These are phyloP conservation scores for Gibbula magus DNA, from an alignment of 2,888 invertebrate species.

Conservation along the genomic window DNA sequence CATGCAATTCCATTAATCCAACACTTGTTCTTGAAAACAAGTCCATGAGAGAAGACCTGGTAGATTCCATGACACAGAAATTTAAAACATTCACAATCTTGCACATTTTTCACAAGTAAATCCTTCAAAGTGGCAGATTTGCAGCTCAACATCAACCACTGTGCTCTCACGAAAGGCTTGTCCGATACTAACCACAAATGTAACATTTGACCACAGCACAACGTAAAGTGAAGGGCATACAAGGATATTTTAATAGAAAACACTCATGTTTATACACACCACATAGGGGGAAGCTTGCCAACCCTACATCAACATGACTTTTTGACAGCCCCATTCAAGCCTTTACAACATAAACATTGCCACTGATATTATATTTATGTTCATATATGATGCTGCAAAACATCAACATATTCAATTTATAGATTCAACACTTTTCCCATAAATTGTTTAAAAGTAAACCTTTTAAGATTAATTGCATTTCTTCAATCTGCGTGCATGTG, in stretches of 20 bases:
- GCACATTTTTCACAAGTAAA: no score
- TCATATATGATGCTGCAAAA: not conserved
- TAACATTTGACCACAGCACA: not conserved
- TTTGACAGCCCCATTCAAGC: slow-evolving; percentile 11
- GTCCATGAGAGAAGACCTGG: no score
- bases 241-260: slow-evolving; percentile 31
- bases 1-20: no score
- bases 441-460: not conserved
- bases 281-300: not conserved
- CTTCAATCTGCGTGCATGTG: not conserved
- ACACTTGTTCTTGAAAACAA: no score
- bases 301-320: slow-evolving; percentile 1
- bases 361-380: slow-evolving; percentile 1
- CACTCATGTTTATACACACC: slow-evolving; percentile 22
- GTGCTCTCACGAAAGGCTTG: not conserved
- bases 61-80: no score
- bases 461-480: not conserved
- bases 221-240: not conserved
- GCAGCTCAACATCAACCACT: not conserved
- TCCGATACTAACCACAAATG: not conserved
- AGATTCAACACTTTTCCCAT: not conserved
- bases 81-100: no score
- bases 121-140: not conserved
- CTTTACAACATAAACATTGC: not conserved
- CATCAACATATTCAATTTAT: not conserved